Evolutionary conservation across 2,113 vertebrate genomes (phyloP), one percentile per base, ranked within the genome.

Genomic region (Sinocyclocheilus grahami): DNA sequence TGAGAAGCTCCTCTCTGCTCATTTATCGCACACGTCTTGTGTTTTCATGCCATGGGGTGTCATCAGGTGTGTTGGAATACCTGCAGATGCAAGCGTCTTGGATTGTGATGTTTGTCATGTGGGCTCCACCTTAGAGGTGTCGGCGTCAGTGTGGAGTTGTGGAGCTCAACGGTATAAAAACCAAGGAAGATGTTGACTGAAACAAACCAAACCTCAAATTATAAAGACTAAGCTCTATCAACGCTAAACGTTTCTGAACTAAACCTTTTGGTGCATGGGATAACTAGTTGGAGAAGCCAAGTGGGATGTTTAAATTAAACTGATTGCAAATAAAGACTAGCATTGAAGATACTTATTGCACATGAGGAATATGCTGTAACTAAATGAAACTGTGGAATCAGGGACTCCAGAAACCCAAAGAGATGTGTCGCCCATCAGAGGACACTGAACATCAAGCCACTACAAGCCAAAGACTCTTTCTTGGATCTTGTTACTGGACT

Each of bases 401-500:
- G 51, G 30, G 80, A 82, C 24, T 37, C 51, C 33, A 80, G 78
- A 24, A 80, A 24, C 55, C 53, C 5, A 22, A 78, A 14, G 74
- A 8, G 1, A 22, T 53, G n/a, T 78, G 48, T 27, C 22, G 20
- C 22, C 1, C 62, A 24, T 27, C 62, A 65, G 18, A 8, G 20
- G 55, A 60, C 18, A 60, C 55, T 60, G 6, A 60, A 60, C 27
- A 37, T 37, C 27, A 8, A 55, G 24, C 30, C 77, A 60, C 27
- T 63, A 14, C 78, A 62, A 80, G 62, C 4, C 63, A 81, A 24
- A 65, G 14, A 80, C 0, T n/a, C 48, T 65, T 33, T 46, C 53
- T 2, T 65, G 72, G 72, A 71, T 85, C 55, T 27, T 51, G 24
- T 76, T 55, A 55, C 92, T 93, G 93, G 48, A 87, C 58, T 58